These are phyloP conservation scores for Vireo altiloquus DNA, from an alignment of 2,113 vertebrate species.

Conservation along the genomic window DNA sequence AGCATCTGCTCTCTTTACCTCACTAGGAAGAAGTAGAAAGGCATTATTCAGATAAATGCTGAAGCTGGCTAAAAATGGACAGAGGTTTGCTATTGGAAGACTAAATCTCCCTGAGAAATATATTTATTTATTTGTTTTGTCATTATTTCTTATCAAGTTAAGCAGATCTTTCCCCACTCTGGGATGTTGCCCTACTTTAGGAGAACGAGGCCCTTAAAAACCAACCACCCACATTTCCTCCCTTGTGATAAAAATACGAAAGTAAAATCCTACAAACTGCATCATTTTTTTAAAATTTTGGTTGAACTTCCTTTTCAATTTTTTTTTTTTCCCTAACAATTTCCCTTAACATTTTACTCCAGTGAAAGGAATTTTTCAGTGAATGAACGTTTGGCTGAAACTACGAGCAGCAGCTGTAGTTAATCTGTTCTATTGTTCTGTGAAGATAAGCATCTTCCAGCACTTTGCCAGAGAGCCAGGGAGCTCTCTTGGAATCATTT, in stretches of 20 bases:
- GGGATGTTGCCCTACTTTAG: neutral
- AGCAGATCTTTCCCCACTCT: neutral
- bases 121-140: neutral
- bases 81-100: neutral
- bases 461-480: neutral
- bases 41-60: neutral
- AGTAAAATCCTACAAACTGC: neutral
- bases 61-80: neutral
- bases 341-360: conserved; percentile 11
- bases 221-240: neutral
- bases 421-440: conserved; percentile 16
- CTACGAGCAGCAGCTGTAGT: conserved; percentile 21
- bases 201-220: neutral
- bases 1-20: neutral
- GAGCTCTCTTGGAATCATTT: neutral
- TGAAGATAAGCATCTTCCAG: conserved; percentile 26
- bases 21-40: neutral
- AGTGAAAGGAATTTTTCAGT: conserved; percentile 14
- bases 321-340: neutral
- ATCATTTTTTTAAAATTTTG: neutral
- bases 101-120: neutral
- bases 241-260: neutral
- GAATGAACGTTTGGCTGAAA: conserved; percentile 20
- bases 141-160: neutral
- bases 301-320: neutral